Conservation (phyloP, 2,113 vertebrate species). For the Chionis minor region DNA sequence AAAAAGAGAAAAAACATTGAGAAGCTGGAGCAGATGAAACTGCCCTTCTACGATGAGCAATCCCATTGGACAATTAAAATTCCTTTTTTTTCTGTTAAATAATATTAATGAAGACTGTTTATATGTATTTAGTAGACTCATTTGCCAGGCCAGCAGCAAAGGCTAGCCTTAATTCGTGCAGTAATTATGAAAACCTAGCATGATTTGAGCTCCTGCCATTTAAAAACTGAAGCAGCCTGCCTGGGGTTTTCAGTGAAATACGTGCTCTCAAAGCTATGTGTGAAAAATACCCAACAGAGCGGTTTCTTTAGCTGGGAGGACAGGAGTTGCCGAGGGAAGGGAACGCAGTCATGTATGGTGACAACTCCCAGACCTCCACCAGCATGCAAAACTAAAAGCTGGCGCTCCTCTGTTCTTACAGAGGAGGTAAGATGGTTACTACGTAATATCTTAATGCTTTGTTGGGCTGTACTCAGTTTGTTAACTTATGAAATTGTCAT, state of each 20-base stretch:
- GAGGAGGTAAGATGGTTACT: background rate
- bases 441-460: background rate
- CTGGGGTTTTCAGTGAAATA: background rate
- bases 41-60: background rate
- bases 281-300: background rate
- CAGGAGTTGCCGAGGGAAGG: background rate
- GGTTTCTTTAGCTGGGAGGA: background rate
- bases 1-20: background rate
- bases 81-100: background rate
- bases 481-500: fast-evolving
- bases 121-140: background rate
- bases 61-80: background rate
- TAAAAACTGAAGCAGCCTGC: background rate
- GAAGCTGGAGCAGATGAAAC: background rate
- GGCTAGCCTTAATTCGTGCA: background rate
- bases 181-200: background rate
- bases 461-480: background rate
- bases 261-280: background rate
- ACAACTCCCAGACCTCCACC: background rate
- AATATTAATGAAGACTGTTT: background rate
- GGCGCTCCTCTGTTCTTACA: background rate
- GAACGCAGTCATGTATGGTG: background rate
- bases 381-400: background rate
- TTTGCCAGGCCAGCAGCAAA: background rate
- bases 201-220: background rate